Evolutionary conservation across 1,140 invertebrate genomes (phyloP).

Genomic region (Episyrphus balteatus): DNA sequence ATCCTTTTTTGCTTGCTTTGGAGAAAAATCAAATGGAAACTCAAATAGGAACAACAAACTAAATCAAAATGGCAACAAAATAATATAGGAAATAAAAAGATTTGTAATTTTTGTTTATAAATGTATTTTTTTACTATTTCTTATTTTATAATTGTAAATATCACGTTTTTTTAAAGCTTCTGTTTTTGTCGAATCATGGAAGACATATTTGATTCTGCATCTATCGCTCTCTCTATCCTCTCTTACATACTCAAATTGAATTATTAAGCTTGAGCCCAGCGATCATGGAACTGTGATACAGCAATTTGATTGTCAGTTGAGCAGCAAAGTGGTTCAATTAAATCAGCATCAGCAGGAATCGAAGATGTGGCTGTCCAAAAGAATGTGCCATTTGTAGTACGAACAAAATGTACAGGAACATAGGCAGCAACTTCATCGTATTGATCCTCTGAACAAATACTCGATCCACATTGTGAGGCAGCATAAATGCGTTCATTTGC

Average conservation of each 20-base stretch:
- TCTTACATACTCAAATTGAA: not conserved
- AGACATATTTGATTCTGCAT: slow-evolving; percentile 15
- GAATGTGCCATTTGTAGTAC: slow-evolving; percentile 44
- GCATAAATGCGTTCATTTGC: slow-evolving; percentile 31
- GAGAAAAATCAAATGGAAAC: too few species aligned
- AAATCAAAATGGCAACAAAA: too few species aligned
- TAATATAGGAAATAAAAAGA: slow-evolving; percentile 9
- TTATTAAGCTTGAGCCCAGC: slow-evolving; percentile 41
- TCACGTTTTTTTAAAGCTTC: slow-evolving; percentile 35
- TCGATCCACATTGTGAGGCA: slow-evolving; percentile 7
- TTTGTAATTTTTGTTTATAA: slow-evolving; percentile 8
- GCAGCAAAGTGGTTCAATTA: slow-evolving; percentile 30
- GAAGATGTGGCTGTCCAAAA: slow-evolving; percentile 44
- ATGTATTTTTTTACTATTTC: slow-evolving; percentile 11
- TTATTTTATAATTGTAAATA: slow-evolving; percentile 17
- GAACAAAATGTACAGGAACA: slow-evolving; percentile 43
- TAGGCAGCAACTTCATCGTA: slow-evolving; percentile 38
- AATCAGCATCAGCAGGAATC: slow-evolving; percentile 37
- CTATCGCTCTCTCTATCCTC: not conserved
- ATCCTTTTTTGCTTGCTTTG: too few species aligned
- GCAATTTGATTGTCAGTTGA: slow-evolving; percentile 38
- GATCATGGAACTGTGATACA: slow-evolving; percentile 29
- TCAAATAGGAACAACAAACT: not conserved
- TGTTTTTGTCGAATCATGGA: slow-evolving; percentile 17
- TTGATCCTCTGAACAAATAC: slow-evolving; percentile 27